Evolutionary conservation across 2,113 vertebrate genomes (phyloP), one percentile per base, ranked within the genome.

Genomic region (Zosterops lateralis): DNA sequence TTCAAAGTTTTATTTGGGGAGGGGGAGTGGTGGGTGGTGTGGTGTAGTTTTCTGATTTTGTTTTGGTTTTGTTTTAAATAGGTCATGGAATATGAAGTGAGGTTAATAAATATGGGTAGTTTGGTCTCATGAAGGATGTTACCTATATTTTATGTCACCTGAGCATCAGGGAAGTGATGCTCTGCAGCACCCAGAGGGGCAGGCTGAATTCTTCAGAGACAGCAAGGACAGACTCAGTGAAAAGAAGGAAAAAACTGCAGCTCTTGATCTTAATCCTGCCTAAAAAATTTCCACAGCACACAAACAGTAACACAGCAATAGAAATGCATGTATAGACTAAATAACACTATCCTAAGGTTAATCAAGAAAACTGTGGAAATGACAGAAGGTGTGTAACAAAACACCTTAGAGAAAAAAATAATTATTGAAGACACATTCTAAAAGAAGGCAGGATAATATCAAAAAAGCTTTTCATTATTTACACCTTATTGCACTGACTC

Each of bases 401-500:
- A 81, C 54, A 71, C 50, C 84, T 89, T 45, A 68, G 78, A 95
- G 78, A 42, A 77, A 57, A 61, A 64, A 65, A 76, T 51, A 90
- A 90, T 93, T 95, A 92, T 94, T 97, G 77, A 97, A 93, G 71
- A 70, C 1, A 5, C 1, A 5, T 17, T n/a, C 56, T 80, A 87
- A 95, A 96, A 94, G 60, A 86, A 74, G 76, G 62, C 82, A 92
- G 70, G 36, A 76, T 94, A 89, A 81, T 95, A 95, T 81, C 29
- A 78, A 87, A 86, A 94, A 95, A 95, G 53, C 48, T 92, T 94
- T 97, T 48, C 94, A 96, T 96, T 97, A 96, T 97, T 96, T 93
- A 96, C 45, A 71, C 62, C 47, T 89, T 66, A 91, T 90, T 85
- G 79, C 50, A 91, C 50, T 73, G 53, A 62, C 60, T 91, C 83